Evolutionary conservation across 2,113 vertebrate species (phyloP).

Genomic region (Pagrus major): DNA sequence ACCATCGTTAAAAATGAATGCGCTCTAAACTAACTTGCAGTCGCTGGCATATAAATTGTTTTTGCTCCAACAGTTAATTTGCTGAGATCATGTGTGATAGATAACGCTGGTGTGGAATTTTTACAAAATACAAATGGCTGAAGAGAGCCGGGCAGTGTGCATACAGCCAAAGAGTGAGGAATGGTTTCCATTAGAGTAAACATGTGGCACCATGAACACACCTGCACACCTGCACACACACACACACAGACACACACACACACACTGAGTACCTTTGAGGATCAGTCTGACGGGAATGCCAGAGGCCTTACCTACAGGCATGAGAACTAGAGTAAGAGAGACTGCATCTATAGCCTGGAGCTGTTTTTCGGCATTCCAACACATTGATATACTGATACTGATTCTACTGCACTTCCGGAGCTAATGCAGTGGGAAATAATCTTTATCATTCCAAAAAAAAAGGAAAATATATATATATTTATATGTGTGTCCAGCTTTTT

Average conservation of each 20-base stretch:
- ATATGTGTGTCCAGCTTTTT: background rate
- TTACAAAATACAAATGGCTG: constrained; percentile 18
- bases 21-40: constrained; percentile 14
- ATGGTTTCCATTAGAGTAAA: constrained; percentile 36
- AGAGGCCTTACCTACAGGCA: constrained; percentile 62
- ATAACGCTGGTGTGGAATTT: constrained; percentile 24
- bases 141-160: background rate
- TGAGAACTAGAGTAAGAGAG: constrained; percentile 38
- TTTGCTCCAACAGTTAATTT: constrained; percentile 34
- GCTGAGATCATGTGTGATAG: constrained; percentile 25
- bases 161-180: constrained; percentile 1
- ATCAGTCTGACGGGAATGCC: constrained; percentile 36
- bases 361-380: constrained; percentile 48
- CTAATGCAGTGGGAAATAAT: background rate
- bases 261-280: constrained; percentile 38
- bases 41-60: constrained; percentile 18
- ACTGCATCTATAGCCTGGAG: constrained; percentile 55
- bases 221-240: too few relatives aligned
- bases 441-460: background rate
- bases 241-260: background rate
- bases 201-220: constrained; percentile 1
- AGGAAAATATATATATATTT: background rate
- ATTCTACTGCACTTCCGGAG: constrained; percentile 18
- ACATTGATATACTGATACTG: constrained; percentile 44
- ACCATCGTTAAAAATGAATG: constrained; percentile 24